These are phyloP conservation scores for Mus spretus DNA, from an alignment of 2,797 vertebrate species.

Conservation along the genomic window DNA sequence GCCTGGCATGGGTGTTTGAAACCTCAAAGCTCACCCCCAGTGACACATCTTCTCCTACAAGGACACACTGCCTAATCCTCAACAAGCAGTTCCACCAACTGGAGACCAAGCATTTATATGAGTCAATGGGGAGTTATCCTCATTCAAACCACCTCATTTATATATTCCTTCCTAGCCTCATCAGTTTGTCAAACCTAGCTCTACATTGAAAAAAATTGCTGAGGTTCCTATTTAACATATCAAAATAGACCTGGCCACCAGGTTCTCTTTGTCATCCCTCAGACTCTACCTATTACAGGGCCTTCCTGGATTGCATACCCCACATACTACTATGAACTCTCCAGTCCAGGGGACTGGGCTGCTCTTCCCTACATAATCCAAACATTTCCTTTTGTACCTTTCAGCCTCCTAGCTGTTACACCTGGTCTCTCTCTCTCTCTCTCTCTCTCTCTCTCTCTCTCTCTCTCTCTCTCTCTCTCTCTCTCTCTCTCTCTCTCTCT, in stretches of 20 bases:
- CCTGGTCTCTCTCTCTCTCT: not conserved
- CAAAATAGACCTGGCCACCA: not conserved
- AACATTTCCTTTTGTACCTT: not conserved
- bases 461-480: no score
- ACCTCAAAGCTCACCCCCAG: no score
- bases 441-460: no score
- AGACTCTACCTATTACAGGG: not conserved
- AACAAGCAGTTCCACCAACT: not conserved
- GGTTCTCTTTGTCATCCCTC: not conserved
- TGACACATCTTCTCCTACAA: no score
- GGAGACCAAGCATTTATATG: not conserved
- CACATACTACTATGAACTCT: not conserved
- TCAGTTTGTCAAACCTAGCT: not conserved
- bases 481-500: not conserved
- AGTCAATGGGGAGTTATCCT: not conserved
- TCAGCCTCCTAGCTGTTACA: not conserved
- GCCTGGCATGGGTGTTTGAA: no score
- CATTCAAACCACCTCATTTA: not conserved
- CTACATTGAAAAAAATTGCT: not conserved
- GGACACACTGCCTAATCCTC: no score
- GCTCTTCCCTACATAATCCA: not conserved
- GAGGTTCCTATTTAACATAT: not conserved
- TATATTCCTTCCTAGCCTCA: not conserved
- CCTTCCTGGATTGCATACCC: not conserved
- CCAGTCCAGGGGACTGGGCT: not conserved